Percentiles rank a stretch among this genome's conserved stretches.
Evolutionary conservation across 2,113 vertebrate genomes (phyloP).

Genomic region (Vicugna pacos): DNA sequence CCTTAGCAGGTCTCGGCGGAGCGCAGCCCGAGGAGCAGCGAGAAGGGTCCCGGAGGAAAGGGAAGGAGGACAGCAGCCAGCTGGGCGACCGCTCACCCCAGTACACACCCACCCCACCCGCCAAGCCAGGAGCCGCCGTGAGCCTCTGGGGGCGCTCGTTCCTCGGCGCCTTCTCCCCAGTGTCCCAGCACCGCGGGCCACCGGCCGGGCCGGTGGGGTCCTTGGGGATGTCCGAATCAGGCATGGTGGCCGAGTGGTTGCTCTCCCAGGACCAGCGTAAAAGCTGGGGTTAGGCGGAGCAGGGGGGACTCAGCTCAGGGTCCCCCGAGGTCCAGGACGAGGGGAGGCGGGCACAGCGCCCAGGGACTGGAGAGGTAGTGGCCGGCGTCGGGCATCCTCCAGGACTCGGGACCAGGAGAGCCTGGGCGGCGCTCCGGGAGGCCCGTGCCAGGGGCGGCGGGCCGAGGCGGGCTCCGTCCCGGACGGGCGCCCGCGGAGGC

Average conservation of each 20-base stretch:
- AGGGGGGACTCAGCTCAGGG: slow-evolving; percentile 61
- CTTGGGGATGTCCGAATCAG: slow-evolving; percentile 53
- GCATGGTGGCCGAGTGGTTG: slow-evolving; percentile 68
- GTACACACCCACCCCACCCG: slow-evolving; percentile 77
- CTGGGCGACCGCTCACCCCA: slow-evolving; percentile 64
- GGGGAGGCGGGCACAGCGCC: slow-evolving; percentile 57
- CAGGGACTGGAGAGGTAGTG: slow-evolving; percentile 50
- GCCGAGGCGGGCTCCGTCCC: slow-evolving; percentile 69
- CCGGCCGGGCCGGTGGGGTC: slow-evolving; percentile 52
- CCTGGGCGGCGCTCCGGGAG: slow-evolving; percentile 52
- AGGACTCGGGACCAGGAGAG: slow-evolving; percentile 14
- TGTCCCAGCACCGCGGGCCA: slow-evolving; percentile 73
- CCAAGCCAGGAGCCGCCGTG: slow-evolving; percentile 51
- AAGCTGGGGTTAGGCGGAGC: slow-evolving; percentile 65
- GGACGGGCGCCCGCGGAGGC: slow-evolving; percentile 75
- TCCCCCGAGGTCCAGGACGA: slow-evolving; percentile 70
- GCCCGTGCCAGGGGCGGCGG: slow-evolving; percentile 52
- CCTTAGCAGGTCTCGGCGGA: background rate
- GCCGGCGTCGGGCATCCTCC: slow-evolving; percentile 28
- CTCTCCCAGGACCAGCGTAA: slow-evolving; percentile 62
- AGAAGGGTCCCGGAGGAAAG: slow-evolving; percentile 45
- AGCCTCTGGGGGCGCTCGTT: slow-evolving; percentile 81
- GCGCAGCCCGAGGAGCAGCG: background rate
- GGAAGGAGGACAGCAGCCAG: background rate
- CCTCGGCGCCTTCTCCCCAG: slow-evolving; percentile 52